phyloP scores from a whole-genome alignment of 1,140 invertebrate species.

The Panagrolaimus sp. region DNA sequence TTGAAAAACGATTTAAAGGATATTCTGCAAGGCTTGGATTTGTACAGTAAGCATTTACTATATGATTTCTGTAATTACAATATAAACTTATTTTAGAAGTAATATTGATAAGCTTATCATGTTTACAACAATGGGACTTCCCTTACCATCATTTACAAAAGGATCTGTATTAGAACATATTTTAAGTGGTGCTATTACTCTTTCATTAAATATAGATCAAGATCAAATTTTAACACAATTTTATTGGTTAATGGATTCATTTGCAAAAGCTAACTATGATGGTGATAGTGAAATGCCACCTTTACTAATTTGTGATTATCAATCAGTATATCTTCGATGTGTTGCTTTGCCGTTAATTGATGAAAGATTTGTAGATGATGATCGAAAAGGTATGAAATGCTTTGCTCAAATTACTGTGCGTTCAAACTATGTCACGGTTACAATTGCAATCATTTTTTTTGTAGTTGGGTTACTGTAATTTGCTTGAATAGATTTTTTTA shows the following conservation, averaged over 20 bases:
- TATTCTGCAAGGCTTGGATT: neutral
- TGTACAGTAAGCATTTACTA: too few relatives aligned
- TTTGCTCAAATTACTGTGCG: too few relatives aligned
- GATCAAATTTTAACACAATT: neutral
- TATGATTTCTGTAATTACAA: too few relatives aligned
- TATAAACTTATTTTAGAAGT: too few relatives aligned
- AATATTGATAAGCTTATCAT: constrained; percentile 1
- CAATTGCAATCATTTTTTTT: too few relatives aligned
- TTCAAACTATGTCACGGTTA: too few relatives aligned
- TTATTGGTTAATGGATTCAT: neutral
- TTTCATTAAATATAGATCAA: neutral
- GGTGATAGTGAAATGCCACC: neutral
- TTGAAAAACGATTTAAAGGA: neutral
- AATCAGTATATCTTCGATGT: neutral
- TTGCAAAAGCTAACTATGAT: neutral
- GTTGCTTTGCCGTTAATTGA: constrained; percentile 12
- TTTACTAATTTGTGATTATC: neutral
- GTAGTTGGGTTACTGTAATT: too few relatives aligned
- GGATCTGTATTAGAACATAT: neutral
- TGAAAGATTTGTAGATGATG: neutral
- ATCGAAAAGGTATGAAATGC: neutral
- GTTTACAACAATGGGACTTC: neutral
- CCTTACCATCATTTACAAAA: constrained; percentile 4
- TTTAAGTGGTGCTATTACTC: neutral
- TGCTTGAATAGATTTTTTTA: too few relatives aligned